These are phyloP conservation scores for Xenops minutus DNA, from an alignment of 2,797 vertebrate species.

Conservation along the genomic window DNA sequence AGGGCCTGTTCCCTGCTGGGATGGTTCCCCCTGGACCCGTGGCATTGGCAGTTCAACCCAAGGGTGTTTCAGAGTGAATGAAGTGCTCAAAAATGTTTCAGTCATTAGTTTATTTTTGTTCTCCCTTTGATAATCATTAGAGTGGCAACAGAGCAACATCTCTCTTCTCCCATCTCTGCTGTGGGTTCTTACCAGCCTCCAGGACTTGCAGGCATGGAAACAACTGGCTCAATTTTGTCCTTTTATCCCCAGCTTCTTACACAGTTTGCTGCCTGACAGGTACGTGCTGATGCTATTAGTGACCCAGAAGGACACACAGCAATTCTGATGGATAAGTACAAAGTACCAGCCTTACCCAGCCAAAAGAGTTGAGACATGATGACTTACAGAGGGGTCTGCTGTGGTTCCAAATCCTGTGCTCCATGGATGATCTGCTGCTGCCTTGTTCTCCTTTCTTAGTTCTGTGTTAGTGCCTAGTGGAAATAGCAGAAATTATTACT, in stretches of 20 bases:
- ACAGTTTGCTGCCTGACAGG: background rate
- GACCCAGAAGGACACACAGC: background rate
- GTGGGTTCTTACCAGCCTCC: fast-evolving
- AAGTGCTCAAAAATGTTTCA: background rate
- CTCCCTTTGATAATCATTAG: background rate
- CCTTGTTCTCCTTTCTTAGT: background rate
- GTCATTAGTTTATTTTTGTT: background rate
- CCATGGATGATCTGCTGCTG: background rate
- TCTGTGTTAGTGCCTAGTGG: background rate
- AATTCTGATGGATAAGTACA: background rate
- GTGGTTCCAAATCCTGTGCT: background rate
- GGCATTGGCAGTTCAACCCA: fast-evolving
- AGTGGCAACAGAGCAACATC: background rate
- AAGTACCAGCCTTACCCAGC: background rate
- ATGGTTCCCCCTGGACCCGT: fast-evolving
- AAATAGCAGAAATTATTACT: background rate
- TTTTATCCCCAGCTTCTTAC: background rate
- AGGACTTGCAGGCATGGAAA: background rate
- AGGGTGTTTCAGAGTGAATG: background rate
- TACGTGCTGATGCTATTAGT: background rate
- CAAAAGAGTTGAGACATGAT: background rate
- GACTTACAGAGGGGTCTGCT: background rate
- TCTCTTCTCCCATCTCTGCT: background rate
- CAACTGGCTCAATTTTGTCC: background rate
- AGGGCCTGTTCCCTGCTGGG: background rate